These are phyloP conservation scores for Teleogryllus oceanicus DNA, from an alignment of 2,888 invertebrate species.

Conservation along the genomic window DNA sequence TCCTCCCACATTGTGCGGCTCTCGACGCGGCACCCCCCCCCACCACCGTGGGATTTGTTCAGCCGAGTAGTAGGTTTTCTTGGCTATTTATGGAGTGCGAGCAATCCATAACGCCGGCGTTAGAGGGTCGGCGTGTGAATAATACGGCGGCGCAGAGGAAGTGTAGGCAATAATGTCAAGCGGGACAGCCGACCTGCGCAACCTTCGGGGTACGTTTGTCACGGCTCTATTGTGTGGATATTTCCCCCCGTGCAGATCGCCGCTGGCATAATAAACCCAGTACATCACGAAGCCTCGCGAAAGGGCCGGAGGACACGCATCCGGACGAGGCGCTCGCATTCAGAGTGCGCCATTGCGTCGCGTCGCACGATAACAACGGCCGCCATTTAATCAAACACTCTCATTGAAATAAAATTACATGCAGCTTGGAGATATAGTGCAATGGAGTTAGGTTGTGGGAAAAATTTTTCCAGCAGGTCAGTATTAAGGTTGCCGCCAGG, in stretches of 20 bases:
- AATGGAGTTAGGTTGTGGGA: too few relatives aligned
- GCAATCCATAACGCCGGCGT: background rate
- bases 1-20: too few relatives aligned
- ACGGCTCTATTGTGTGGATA: background rate
- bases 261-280: background rate
- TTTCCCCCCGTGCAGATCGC: background rate
- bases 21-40: too few relatives aligned
- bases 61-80: background rate
- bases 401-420: too few relatives aligned
- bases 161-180: slow-evolving; percentile 12
- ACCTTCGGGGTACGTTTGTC: slow-evolving; percentile 18
- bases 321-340: too few relatives aligned
- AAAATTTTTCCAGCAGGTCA: too few relatives aligned
- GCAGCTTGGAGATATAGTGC: too few relatives aligned
- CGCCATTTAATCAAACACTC: too few relatives aligned
- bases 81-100: background rate
- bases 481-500: too few relatives aligned
- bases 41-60: background rate
- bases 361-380: too few relatives aligned
- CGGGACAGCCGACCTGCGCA: background rate
- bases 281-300: background rate
- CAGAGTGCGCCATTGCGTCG: too few relatives aligned
- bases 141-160: background rate
- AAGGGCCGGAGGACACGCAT: background rate
- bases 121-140: background rate